Base-by-base conservation (phyloP, 2,113 vertebrate genomes). In the Haemorhous mexicanus region DNA sequence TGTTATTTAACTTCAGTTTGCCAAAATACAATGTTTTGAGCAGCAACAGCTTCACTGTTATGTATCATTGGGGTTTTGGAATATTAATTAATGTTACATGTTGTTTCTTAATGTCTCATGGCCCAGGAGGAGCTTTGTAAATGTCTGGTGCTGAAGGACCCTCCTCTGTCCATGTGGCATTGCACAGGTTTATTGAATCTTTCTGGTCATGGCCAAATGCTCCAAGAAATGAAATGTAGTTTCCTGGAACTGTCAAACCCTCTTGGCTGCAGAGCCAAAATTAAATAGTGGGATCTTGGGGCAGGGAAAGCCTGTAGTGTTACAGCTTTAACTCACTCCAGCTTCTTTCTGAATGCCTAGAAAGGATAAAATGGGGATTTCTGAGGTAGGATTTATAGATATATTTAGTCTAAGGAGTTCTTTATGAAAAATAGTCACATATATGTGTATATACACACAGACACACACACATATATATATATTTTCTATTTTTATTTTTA, bases 1-100 rank as follows among this genome's bases (percentile, higher is more conserved):
- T 95, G 64, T 84, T 94, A 55, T 74, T 96, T 91, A 95, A 86
- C 63, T 93, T 86, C 37, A 35, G 19, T 90, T 95, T 41, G 72
- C 85, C 90, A 92, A 77, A 94, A 91, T 77, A 67, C 13, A 77
- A 9, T 67, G 76, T 90, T 96, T 92, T 5, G 7, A 94, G 90
- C 64, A 90, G 85, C 83, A 94, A 39, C 61, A 75, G 76, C 73
- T 77, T 84, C 67, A 39, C 61, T 84, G 79, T 84, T 84, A 18
- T 1, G 14, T 47, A 35, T 88, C 55, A 55, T 35, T 0, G 0
- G 44, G 64, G 56, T 75, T 90, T 78, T 90, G 73, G 68, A 89
- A 35, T 78, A 64, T 55, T 44, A 35, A 32, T 90, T 83, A 87
- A 55, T 47, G 23, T 35, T 52, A 18, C 0, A 1, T 58, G 23